Percentiles rank a stretch among this genome's conserved stretches.
Conservation (phyloP, 2,113 vertebrate genomes). For the Platichthys stellatus region DNA sequence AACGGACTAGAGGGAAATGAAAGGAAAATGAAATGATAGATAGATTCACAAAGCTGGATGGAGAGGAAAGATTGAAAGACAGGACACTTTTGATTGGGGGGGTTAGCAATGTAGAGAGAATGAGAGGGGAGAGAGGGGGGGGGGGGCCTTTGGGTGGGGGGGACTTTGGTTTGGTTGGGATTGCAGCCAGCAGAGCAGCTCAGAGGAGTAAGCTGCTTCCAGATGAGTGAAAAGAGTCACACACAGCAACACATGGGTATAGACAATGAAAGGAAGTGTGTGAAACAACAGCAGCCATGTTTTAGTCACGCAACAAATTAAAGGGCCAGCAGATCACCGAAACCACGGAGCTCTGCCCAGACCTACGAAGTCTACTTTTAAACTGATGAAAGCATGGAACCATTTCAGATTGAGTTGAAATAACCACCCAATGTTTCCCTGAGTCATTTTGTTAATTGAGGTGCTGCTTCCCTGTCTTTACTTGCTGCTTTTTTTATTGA, state of each 20-base stretch:
- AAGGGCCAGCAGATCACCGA: constrained; percentile 15
- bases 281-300: constrained; percentile 48
- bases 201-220: constrained; percentile 76
- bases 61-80: constrained; percentile 61
- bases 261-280: constrained; percentile 20
- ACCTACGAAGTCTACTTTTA: no score
- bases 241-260: constrained; percentile 21
- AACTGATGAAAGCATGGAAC: not conserved
- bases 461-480: no score
- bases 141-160: constrained; percentile 14
- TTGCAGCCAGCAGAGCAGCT: constrained; percentile 68
- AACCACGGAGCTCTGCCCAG: constrained; percentile 10
- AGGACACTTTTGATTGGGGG: constrained; percentile 58
- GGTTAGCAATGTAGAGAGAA: constrained; percentile 29
- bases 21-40: constrained; percentile 59
- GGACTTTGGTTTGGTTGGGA: constrained; percentile 65
- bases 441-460: no score
- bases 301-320: constrained; percentile 29
- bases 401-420: no score
- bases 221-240: constrained; percentile 65
- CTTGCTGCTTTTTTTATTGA: no score
- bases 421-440: no score
- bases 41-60: constrained; percentile 55
- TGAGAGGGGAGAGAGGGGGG: constrained; percentile 17
- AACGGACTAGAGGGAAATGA: constrained; percentile 50